Evolutionary conservation across 1,140 invertebrate genomes (phyloP), one percentile per base, ranked within the genome.

Genomic region (Drosophila sproati): DNA sequence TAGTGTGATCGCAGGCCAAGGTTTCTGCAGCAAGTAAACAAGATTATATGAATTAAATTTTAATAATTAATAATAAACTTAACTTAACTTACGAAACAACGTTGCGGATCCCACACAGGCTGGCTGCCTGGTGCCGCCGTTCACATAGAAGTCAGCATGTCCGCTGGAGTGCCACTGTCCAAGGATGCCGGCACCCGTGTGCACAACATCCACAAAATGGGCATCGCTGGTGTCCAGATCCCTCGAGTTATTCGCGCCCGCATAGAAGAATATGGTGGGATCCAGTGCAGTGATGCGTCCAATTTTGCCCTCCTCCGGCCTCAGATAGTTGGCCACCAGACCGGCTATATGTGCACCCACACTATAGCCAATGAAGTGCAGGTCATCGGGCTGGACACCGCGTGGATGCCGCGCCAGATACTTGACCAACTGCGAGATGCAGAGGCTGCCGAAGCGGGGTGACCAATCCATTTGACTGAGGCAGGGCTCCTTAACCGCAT

Each of bases 81-180:
- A 48, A 41, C n/a, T n/a, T 45, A 35, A 94, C 95, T 95, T 94
- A 97, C 96, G 95, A 80, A 97, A 96, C 47, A 97, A 93, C 2
- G 96, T 96, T 56, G 96, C 94, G 47, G 89, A 91, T 10, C 95
- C 96, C 0, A 95, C 95, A 66, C 97, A 98, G 54, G 97, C 97
- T 2, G 97, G 97, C 81, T 98, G 97, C 79, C 96, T 96, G 45
- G 96, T 96, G 37, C 97, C 97, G 6, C 97, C 97, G 89, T 98
- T 98, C 31, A 97, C 96, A 93, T 98, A 98, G 92, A 97, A 98
- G 91, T 98, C 97, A 6, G 96, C 96, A 91, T 98, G 97, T 0
- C 97, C 97, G 78, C 95, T 97, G 1, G 96, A 96, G 2, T 96
- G 96, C 96, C 96, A 97, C 85, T 97, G 96, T 0, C 96, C 96